A percentile compares a stretch with the other conserved stretches of the same genome.
Conservation (phyloP, 2,888 invertebrate genomes). For the Rhimphoctona megacephalus region DNA sequence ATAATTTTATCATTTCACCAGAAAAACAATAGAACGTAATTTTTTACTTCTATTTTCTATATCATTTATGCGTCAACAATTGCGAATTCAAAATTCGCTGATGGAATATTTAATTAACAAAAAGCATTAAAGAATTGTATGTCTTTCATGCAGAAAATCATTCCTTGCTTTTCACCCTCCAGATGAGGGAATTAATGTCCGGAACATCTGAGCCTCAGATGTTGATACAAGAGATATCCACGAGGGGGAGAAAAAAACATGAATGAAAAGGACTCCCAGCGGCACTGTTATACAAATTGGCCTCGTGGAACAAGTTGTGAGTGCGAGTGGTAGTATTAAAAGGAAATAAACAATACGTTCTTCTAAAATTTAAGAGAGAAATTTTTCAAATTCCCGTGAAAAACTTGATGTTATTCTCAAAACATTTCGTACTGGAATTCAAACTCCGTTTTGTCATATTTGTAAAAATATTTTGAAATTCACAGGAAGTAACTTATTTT, state of each 20-base stretch:
- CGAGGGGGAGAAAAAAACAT: slow-evolving; percentile 44
- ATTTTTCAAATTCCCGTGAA: slow-evolving; percentile 43
- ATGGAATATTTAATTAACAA: slow-evolving; percentile 3
- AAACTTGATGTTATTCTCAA: background rate
- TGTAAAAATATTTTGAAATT: background rate
- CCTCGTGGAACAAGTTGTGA: slow-evolving; percentile 53
- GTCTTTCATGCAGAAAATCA: slow-evolving; percentile 32
- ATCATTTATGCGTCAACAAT: background rate
- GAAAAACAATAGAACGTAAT: background rate
- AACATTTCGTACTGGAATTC: background rate
- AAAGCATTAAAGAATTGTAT: slow-evolving; percentile 5
- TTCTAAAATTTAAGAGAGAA: slow-evolving; percentile 37
- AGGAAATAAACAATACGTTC: slow-evolving; percentile 41
- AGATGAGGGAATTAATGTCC: slow-evolving; percentile 52
- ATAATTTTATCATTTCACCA: background rate
- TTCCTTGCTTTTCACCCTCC: background rate
- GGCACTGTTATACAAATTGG: slow-evolving; percentile 60
- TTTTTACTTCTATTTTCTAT: background rate
- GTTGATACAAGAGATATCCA: slow-evolving; percentile 27
- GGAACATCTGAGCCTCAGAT: slow-evolving; percentile 43
- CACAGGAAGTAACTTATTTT: background rate
- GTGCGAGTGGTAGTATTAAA: background rate
- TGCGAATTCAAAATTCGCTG: background rate
- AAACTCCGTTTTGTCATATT: background rate
- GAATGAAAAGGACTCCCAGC: slow-evolving; percentile 45